Evolutionary conservation across 2,888 invertebrate species (phyloP).

Genomic region (Dinocampus coccinellae): DNA sequence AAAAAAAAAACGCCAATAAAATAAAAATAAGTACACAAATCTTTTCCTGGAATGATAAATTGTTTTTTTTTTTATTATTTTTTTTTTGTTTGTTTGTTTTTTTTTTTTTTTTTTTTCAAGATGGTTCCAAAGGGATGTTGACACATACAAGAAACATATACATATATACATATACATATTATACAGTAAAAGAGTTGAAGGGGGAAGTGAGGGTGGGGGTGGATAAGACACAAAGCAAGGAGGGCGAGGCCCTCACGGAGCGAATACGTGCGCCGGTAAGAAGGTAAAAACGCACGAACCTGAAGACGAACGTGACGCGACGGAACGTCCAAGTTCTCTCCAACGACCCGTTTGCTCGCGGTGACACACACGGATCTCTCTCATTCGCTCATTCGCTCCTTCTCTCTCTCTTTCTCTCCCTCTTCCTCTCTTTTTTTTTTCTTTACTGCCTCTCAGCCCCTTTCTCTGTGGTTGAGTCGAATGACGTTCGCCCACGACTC

Average conservation of each 20-base stretch:
- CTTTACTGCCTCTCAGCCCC: slow-evolving; percentile 24
- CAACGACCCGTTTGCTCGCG: slow-evolving; percentile 42
- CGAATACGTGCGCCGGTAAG: slow-evolving; percentile 52
- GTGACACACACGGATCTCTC: slow-evolving; percentile 45
- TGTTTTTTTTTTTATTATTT: slow-evolving; percentile 21
- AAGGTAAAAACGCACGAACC: slow-evolving; percentile 51
- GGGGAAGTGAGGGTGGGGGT: slow-evolving; percentile 38
- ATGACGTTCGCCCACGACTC: slow-evolving; percentile 56
- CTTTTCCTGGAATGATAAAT: slow-evolving; percentile 7
- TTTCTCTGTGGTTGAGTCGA: slow-evolving; percentile 19
- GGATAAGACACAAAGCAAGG: slow-evolving; percentile 46
- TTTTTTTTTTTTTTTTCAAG: slow-evolving; percentile 19
- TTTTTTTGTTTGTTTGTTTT: slow-evolving; percentile 19
- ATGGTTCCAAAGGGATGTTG: slow-evolving; percentile 32
- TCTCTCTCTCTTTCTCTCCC: slow-evolving; percentile 25
- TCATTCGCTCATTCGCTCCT: slow-evolving; percentile 26
- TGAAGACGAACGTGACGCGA: slow-evolving; percentile 57
- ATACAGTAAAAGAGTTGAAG: slow-evolving; percentile 4
- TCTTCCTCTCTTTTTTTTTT: slow-evolving; percentile 20
- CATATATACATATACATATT: slow-evolving; percentile 6
- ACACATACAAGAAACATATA: neutral
- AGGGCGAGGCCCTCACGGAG: slow-evolving; percentile 54
- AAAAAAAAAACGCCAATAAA: slow-evolving; percentile 1
- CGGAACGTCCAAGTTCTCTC: slow-evolving; percentile 51
- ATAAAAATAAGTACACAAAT: slow-evolving; percentile 16